Evolutionary conservation across 2,888 invertebrate species (phyloP).

Genomic region (Cartodere bifasciata): DNA sequence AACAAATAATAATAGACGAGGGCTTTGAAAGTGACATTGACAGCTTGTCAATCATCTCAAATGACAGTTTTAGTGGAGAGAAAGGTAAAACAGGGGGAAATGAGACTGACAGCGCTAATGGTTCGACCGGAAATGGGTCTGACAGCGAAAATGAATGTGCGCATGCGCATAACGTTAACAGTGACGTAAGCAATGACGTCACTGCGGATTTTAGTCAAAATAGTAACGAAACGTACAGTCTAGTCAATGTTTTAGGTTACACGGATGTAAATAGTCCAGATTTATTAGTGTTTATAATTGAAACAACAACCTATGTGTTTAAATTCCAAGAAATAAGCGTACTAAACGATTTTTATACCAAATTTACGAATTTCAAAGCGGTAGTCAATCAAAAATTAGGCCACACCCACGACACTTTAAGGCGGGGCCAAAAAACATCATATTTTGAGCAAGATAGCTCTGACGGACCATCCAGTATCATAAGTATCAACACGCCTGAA

Average conservation of each 20-base stretch:
- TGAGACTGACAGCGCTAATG: conserved; percentile 36
- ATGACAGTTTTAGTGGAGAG: conserved; percentile 26
- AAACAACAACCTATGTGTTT: conserved; percentile 32
- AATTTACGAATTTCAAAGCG: conserved; percentile 33
- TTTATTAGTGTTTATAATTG: conserved; percentile 32
- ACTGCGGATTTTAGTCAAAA: too few species aligned
- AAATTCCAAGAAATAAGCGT: conserved; percentile 27
- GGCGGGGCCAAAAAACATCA: conserved; percentile 21
- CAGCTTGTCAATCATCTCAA: conserved; percentile 31
- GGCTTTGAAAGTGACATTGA: conserved; percentile 40
- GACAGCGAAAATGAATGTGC: too few species aligned
- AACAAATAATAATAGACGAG: conserved; percentile 27
- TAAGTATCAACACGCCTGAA: conserved; percentile 33
- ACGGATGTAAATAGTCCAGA: conserved; percentile 33
- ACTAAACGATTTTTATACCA: conserved; percentile 29
- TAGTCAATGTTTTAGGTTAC: conserved; percentile 35
- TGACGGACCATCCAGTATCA: conserved; percentile 26
- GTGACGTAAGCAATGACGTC: too few species aligned
- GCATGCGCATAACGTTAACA: too few species aligned
- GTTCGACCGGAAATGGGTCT: conserved; percentile 30
- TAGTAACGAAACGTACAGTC: conserved; percentile 31
- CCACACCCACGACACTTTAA: conserved; percentile 39
- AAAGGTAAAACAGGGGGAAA: conserved; percentile 18
- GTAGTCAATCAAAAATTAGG: conserved; percentile 35
- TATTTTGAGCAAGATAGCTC: conserved; percentile 9